Evolutionary conservation across 2,888 invertebrate genomes (phyloP), one percentile per base, ranked within the genome.

Genomic region (Ariolimax columbianus): DNA sequence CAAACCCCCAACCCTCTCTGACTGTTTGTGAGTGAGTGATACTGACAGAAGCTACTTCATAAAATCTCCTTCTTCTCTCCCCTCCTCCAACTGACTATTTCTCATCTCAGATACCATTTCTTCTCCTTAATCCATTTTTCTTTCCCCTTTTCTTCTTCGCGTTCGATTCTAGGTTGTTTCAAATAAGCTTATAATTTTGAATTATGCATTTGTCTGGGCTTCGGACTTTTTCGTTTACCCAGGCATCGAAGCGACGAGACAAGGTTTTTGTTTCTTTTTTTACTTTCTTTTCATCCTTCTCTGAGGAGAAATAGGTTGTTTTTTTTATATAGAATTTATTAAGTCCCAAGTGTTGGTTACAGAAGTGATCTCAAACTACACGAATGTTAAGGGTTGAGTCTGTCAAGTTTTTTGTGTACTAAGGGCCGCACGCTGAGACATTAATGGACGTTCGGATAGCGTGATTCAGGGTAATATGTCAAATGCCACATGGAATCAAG

Each of bases 151-250:
- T 33, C 51, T 51, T 75, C 55, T 33, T 23, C 33, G 33, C 51
- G 19, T 75, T 33, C 43, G 14, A 33, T 55, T 55, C 30, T 75
- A n/a, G 26, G 51, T 43, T 47, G 11, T 75, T 33, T 51, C 33
- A 75, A 75, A 75, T 51, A 75, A 75, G 51, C 51, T 75, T 75
- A 75, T 75, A 51, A 75, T 75, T 75, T 75, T 75, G 75, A 75
- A 75, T 75, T 75, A 75, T 75, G 75, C 75, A 75, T 51, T 75
- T 75, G 75, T 75, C 75, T 75, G 33, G 47, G 51, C 51, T 11
- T 26, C 30, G 33, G 33, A 33, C 33, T 51, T 55, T 2, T n/a
- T n/a, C n/a, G n/a, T 43, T 51, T 75, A 75, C 75, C 30, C 51
- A 6, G 51, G 47, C 75, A 51, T 51, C 33, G 2, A 17, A 51